These are phyloP conservation scores for Anableps anableps DNA, from an alignment of 2,797 vertebrate genomes.

Conservation along the genomic window DNA sequence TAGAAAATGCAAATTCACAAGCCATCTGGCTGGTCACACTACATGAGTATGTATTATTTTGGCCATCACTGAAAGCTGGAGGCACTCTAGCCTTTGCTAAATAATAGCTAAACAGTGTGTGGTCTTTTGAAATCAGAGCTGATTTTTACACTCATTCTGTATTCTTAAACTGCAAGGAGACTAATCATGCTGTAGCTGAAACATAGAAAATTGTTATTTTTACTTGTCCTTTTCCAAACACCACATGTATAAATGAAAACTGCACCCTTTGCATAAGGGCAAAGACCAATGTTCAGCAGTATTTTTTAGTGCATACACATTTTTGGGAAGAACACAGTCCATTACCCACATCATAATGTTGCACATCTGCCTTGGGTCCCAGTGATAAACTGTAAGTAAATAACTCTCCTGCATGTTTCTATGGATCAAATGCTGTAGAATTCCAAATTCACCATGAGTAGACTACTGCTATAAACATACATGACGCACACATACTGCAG, in stretches of 20 bases:
- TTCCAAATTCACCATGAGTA: neutral
- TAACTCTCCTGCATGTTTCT: no score
- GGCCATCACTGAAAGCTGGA: neutral
- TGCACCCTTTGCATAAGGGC: neutral
- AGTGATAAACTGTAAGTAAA: neutral
- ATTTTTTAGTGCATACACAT: constrained; percentile 1
- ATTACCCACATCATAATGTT: neutral
- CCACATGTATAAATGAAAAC: constrained; percentile 9
- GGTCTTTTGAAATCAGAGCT: constrained; percentile 16
- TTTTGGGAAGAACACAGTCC: neutral
- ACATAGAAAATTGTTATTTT: constrained; percentile 3
- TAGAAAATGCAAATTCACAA: constrained; percentile 32
- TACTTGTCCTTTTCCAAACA: constrained; percentile 6
- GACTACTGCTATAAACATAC: neutral
- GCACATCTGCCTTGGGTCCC: neutral
- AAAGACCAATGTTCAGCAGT: constrained; percentile 7
- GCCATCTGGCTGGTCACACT: constrained; percentile 32
- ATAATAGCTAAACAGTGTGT: constrained; percentile 20
- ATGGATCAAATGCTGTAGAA: neutral
- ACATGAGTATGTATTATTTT: constrained; percentile 35
- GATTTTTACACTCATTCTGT: constrained; percentile 21
- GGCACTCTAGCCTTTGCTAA: constrained; percentile 25
- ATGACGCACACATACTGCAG: neutral
- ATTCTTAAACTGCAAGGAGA: constrained; percentile 2
- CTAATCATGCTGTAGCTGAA: constrained; percentile 7